These are phyloP conservation scores for Trissolcus japonicus DNA, from an alignment of 2,888 invertebrate species.

Conservation along the genomic window DNA sequence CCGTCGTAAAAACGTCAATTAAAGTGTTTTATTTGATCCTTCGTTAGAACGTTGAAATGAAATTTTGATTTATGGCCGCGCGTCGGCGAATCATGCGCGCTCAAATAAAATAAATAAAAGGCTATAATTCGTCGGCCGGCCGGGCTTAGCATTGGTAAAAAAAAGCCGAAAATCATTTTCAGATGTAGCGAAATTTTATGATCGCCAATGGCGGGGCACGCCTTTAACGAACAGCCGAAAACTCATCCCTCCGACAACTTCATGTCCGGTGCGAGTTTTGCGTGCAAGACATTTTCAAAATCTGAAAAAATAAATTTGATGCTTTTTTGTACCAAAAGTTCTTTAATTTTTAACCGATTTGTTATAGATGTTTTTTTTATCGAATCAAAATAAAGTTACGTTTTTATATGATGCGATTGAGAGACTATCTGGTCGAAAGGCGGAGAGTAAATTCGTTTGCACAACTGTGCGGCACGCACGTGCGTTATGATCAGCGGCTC, in stretches of 20 bases:
- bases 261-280: constrained; percentile 6
- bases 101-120: constrained; percentile 75
- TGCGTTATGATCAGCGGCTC: constrained; percentile 64
- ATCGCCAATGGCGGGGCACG: constrained; percentile 18
- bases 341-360: no score
- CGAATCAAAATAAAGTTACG: constrained; percentile 6
- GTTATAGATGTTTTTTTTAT: no score
- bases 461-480: constrained; percentile 26
- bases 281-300: background rate
- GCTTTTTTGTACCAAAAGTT: background rate
- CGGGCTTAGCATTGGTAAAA: constrained; percentile 45
- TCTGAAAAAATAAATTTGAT: background rate
- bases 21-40: constrained; percentile 77
- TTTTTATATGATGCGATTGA: constrained; percentile 7
- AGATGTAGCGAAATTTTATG: constrained; percentile 56
- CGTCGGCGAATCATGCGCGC: constrained; percentile 59
- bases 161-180: constrained; percentile 54
- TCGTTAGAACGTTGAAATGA: constrained; percentile 77
- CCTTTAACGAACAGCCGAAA: constrained; percentile 47
- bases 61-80: constrained; percentile 75
- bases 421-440: background rate
- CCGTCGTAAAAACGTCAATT: constrained; percentile 77
- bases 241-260: constrained; percentile 31
- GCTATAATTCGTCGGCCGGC: constrained; percentile 73
- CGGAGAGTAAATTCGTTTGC: constrained; percentile 37